Evolutionary conservation across 1,140 invertebrate species (phyloP).

Genomic region (Magallana gigas): DNA sequence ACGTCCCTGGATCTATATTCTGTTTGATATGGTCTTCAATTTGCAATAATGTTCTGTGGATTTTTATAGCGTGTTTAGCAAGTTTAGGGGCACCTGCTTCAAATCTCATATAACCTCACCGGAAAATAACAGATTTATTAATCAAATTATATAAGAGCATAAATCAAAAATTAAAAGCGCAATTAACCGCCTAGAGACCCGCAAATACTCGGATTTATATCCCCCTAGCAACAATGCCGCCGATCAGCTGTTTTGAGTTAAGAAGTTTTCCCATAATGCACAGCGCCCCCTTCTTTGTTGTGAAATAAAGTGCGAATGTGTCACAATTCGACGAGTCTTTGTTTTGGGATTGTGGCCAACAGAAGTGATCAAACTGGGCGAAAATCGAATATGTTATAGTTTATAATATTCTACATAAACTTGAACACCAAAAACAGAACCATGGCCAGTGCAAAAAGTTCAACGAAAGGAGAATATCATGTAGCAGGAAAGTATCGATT

Average conservation of each 20-base stretch:
- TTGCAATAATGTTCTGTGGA: no score
- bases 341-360: background rate
- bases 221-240: constrained; percentile 50
- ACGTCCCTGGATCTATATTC: no score
- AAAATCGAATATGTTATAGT: constrained; percentile 35
- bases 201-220: background rate
- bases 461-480: constrained; percentile 68
- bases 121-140: no score
- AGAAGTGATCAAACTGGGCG: background rate
- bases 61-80: no score
- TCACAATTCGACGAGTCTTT: constrained; percentile 39
- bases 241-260: constrained; percentile 53
- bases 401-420: background rate
- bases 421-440: background rate
- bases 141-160: background rate
- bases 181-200: background rate
- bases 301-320: constrained; percentile 36
- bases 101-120: no score
- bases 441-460: constrained; percentile 66
- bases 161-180: background rate
- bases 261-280: constrained; percentile 46
- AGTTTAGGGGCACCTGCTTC: no score
- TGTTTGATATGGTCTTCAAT: no score
- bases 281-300: constrained; percentile 39
- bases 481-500: constrained; percentile 94